Conservation (phyloP, 2,888 invertebrate genomes). For the Amblyjoppa proteus region DNA sequence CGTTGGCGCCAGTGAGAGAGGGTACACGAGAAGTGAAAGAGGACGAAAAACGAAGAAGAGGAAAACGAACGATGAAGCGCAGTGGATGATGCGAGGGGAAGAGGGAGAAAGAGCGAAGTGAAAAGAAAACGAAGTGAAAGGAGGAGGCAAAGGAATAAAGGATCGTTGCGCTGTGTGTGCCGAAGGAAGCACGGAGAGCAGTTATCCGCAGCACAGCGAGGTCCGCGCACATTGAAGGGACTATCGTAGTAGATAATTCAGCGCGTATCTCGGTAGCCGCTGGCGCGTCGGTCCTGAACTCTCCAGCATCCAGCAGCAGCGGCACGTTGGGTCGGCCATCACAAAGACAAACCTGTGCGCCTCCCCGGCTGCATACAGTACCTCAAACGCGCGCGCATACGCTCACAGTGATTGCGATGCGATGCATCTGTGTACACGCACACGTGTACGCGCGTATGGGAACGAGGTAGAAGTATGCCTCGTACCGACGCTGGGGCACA, state of each 20-base stretch:
- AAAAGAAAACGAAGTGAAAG: constrained; percentile 46
- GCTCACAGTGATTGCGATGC: constrained; percentile 46
- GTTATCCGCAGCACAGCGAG: constrained; percentile 70
- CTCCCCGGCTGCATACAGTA: constrained; percentile 76
- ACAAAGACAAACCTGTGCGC: constrained; percentile 82
- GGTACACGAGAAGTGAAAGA: constrained; percentile 62
- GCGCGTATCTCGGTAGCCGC: constrained; percentile 84
- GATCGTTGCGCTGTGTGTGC: constrained; percentile 68
- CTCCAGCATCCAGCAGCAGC: constrained; percentile 64
- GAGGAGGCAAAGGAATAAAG: constrained; percentile 68
- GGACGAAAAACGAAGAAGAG: constrained; percentile 51
- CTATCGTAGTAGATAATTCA: constrained; percentile 83
- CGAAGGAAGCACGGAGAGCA: constrained; percentile 58
- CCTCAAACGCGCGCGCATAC: constrained; percentile 73
- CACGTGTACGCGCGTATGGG: neutral
- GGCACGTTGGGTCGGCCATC: constrained; percentile 82
- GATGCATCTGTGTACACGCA: constrained; percentile 26
- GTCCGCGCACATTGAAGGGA: constrained; percentile 77
- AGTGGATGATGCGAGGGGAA: constrained; percentile 37
- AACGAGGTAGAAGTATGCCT: neutral
- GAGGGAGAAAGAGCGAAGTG: constrained; percentile 5
- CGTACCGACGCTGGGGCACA: neutral
- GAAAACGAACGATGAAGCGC: constrained; percentile 38
- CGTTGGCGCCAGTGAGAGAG: constrained; percentile 63
- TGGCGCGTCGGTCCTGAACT: constrained; percentile 71